phyloP scores from a whole-genome alignment of 2,888 invertebrate species.

The Leptinotarsa peninsularis region DNA sequence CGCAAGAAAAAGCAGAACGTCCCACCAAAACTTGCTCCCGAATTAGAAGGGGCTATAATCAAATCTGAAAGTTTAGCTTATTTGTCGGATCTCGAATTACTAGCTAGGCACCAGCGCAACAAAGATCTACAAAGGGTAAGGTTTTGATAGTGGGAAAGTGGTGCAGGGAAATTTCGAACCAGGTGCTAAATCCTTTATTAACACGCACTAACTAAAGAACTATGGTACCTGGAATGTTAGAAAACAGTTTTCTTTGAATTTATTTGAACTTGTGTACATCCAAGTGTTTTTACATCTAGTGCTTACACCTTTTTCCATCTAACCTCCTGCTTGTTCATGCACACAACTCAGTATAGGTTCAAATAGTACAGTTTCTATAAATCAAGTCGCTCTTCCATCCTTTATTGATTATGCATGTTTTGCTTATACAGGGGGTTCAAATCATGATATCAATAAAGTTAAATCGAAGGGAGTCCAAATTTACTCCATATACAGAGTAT shows the following conservation, averaged over 20 bases:
- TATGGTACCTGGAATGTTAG: constrained; percentile 10
- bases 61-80: constrained; percentile 69
- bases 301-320: not conserved
- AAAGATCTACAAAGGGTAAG: constrained; percentile 69
- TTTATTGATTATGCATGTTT: not conserved
- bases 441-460: no score
- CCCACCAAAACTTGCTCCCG: constrained; percentile 65
- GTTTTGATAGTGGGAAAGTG: constrained; percentile 37
- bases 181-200: constrained; percentile 33
- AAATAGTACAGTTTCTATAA: not conserved
- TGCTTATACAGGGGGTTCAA: not conserved
- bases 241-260: not conserved
- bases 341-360: not conserved
- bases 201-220: constrained; percentile 22
- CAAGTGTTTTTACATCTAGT: not conserved
- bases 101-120: constrained; percentile 68
- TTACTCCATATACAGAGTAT: no score
- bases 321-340: not conserved
- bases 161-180: constrained; percentile 27
- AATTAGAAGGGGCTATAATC: constrained; percentile 67
- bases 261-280: not conserved
- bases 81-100: constrained; percentile 67
- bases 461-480: no score
- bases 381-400: not conserved
- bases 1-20: constrained; percentile 61